Percentiles rank a stretch among this genome's conserved stretches.
phyloP scores from a whole-genome alignment of 2,888 invertebrate genomes.

The Schizotus pectinicornis region DNA sequence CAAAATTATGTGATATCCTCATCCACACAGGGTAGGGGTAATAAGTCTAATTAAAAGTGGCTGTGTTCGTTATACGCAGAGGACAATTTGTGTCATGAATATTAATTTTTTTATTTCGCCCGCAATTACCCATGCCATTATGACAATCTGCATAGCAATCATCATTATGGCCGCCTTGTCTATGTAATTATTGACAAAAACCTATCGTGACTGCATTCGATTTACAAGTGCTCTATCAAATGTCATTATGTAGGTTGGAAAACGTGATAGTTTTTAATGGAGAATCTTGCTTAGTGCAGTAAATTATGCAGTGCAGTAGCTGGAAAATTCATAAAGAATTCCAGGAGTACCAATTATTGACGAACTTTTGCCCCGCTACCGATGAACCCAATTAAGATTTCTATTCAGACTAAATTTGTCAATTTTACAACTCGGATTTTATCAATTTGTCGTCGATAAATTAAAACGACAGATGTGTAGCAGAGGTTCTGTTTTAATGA shows the following conservation, averaged over 20 bases:
- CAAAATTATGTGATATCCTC: conserved; percentile 7
- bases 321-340: conserved; percentile 4
- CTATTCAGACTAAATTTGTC: not conserved
- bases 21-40: conserved; percentile 14
- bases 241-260: conserved; percentile 32
- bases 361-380: conserved; percentile 10
- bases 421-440: no score
- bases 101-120: conserved; percentile 35
- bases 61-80: conserved; percentile 14
- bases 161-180: conserved; percentile 51
- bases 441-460: conserved; percentile 1
- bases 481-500: conserved; percentile 11
- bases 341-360: conserved; percentile 11
- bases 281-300: conserved; percentile 23
- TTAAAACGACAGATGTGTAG: conserved; percentile 14
- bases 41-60: conserved; percentile 19
- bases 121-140: conserved; percentile 46
- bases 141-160: conserved; percentile 53
- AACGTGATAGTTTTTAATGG: conserved; percentile 21
- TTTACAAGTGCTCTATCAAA: conserved; percentile 43
- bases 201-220: conserved; percentile 57
- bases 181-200: conserved; percentile 52
- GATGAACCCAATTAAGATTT: conserved; percentile 19
- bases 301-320: conserved; percentile 20
- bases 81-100: conserved; percentile 26